Conservation (phyloP, 2,113 vertebrate genomes). For the Mormyrus iriodes region DNA sequence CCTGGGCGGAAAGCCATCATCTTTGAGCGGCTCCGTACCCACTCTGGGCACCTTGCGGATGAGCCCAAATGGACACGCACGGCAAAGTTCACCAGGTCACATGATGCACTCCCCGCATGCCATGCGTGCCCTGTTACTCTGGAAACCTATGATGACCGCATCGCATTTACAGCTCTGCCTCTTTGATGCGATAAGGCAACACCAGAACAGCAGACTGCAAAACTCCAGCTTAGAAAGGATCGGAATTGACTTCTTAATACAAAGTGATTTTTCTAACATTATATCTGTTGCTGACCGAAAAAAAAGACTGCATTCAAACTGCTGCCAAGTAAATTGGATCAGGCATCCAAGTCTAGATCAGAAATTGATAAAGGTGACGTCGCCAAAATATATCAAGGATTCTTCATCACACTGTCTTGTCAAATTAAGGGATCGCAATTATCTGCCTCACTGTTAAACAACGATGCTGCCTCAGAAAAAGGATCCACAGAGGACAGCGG, state of each 20-base stretch:
- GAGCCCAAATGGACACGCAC: not conserved
- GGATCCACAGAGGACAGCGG: not conserved
- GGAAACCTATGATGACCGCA: not conserved
- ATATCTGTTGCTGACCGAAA: not conserved
- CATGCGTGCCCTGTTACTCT: not conserved
- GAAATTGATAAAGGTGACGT: conserved; percentile 3
- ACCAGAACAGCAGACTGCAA: not conserved
- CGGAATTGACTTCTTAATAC: not conserved
- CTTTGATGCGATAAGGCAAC: not conserved
- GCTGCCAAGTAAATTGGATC: not conserved
- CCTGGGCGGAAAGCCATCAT: conserved; percentile 47
- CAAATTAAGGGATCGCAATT: conserved; percentile 13
- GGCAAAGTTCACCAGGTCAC: not conserved
- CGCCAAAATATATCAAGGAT: not conserved
- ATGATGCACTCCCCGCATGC: not conserved
- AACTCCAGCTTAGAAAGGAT: not conserved
- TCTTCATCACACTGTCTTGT: conserved; percentile 2
- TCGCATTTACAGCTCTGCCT: not conserved
- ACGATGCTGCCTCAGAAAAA: not conserved
- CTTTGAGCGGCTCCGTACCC: conserved; percentile 32
- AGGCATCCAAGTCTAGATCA: not conserved
- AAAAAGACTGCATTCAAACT: not conserved
- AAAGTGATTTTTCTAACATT: not conserved
- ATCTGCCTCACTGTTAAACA: not conserved
- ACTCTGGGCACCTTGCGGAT: conserved; percentile 33